Base-by-base conservation (phyloP, 2,888 invertebrate genomes). In the Apoda limacodes region DNA sequence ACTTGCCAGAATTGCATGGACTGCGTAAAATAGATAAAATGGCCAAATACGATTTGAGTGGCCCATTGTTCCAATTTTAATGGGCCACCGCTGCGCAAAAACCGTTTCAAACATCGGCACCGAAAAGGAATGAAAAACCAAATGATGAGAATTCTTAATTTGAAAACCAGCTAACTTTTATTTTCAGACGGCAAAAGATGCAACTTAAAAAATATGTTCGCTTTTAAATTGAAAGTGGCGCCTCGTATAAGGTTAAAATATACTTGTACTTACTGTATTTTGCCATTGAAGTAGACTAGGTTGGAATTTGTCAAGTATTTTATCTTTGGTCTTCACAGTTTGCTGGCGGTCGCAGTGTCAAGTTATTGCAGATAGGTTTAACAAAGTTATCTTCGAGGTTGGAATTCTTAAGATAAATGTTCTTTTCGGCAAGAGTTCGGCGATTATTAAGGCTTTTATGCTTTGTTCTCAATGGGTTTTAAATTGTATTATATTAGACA, bases 31-130 rank as follows among this genome's bases (percentile, higher is more conserved):
- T n/a, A n/a, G n/a, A n/a, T n/a, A n/a, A n/a, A n/a, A n/a, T n/a
- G n/a, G n/a, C n/a, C n/a, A n/a, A 71, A 70, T 67, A 72, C 66
- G 64, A 63, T 52, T 55, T 55, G 60, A 72, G 70, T 61, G 64
- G 64, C 35, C 71, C 68, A 74, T 78, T 78, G 76, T 76, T 72
- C 67, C 61, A 60, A 38, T 40, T 50, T 66, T 71, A 72, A 74
- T 72, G 76, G 78, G 74, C 76, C 76, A 75, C 76, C 72, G 68
- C 51, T 53, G 51, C 51, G 72, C 76, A 71, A 75, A 76, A 75
- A 71, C 70, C 42, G 45, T 50, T 55, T 45, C 53, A 61, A 61
- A 60, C 55, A 57, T 55, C 57, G 59, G 54, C 59, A 52, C 51
- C 52, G 52, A 60, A 72, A 75, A 67, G 54, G 52, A 62, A 48